Evolutionary conservation across 2,888 invertebrate genomes (phyloP).

Genomic region (Diabrotica balteata): DNA sequence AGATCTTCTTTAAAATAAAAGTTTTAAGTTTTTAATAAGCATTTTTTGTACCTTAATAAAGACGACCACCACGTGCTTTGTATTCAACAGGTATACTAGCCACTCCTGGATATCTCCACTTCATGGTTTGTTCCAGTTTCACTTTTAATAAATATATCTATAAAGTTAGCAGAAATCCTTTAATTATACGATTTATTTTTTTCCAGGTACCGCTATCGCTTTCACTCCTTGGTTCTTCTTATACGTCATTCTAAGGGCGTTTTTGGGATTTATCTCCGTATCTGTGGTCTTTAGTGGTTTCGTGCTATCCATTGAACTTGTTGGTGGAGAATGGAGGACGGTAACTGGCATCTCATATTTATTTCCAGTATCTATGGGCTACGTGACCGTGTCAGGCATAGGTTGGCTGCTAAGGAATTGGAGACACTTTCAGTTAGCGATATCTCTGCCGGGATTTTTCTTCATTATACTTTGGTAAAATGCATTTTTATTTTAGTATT

Average conservation of each 20-base stretch:
- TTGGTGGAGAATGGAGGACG: conserved; percentile 81
- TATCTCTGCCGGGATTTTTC: conserved; percentile 76
- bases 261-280: conserved; percentile 80
- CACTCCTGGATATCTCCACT: too few species aligned
- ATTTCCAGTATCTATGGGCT: conserved; percentile 79
- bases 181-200: background rate
- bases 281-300: conserved; percentile 83
- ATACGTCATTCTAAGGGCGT: conserved; percentile 72
- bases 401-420: conserved; percentile 77
- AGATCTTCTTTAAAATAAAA: too few species aligned
- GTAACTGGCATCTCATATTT: conserved; percentile 82
- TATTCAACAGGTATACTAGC: too few species aligned
- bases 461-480: conserved; percentile 72
- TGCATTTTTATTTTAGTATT: too few species aligned
- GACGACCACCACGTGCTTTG: too few species aligned
- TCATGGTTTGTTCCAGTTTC: too few species aligned
- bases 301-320: conserved; percentile 79
- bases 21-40: too few species aligned
- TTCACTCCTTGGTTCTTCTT: conserved; percentile 75
- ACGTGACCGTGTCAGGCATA: conserved; percentile 75
- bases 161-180: too few species aligned
- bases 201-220: conserved; percentile 64
- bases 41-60: too few species aligned
- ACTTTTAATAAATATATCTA: too few species aligned
- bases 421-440: conserved; percentile 74